Evolutionary conservation across 2,888 invertebrate species (phyloP).

Genomic region (Neoscelio sp.): DNA sequence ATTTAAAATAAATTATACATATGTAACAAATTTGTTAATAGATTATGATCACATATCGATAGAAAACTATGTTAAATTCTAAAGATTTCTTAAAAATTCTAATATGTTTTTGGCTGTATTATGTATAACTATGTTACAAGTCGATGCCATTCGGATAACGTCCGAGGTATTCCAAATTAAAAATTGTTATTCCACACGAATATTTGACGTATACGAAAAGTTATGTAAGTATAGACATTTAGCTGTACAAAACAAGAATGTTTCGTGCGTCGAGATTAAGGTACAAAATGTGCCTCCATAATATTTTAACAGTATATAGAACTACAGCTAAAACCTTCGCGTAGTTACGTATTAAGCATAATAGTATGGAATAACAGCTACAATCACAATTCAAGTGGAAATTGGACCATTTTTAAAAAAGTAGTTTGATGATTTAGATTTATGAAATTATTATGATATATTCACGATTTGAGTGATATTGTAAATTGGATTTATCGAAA

Average conservation of each 20-base stretch:
- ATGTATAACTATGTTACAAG: slow-evolving; percentile 34
- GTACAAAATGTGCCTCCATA: slow-evolving; percentile 29
- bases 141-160: slow-evolving; percentile 6
- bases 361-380: slow-evolving; percentile 20
- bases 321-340: background rate
- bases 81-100: slow-evolving; percentile 17
- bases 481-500: too few relatives aligned
- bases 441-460: too few relatives aligned
- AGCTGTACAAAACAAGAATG: slow-evolving; percentile 23
- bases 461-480: too few relatives aligned
- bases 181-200: slow-evolving; percentile 14
- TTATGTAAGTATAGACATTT: slow-evolving; percentile 12
- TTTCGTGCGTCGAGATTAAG: slow-evolving; percentile 7
- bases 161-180: background rate
- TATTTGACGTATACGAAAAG: slow-evolving; percentile 16
- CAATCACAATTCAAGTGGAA: slow-evolving; percentile 28
- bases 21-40: slow-evolving; percentile 19
- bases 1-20: slow-evolving; percentile 14
- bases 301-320: slow-evolving; percentile 8
- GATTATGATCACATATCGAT: slow-evolving; percentile 15
- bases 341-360: slow-evolving; percentile 3
- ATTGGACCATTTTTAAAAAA: slow-evolving; percentile 26
- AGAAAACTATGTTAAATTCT: slow-evolving; percentile 29
- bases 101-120: background rate
- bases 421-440: slow-evolving; percentile 4